Evolutionary conservation across 2,888 invertebrate genomes (phyloP), one percentile per base, ranked within the genome.

Genomic region (Lottia scabra): DNA sequence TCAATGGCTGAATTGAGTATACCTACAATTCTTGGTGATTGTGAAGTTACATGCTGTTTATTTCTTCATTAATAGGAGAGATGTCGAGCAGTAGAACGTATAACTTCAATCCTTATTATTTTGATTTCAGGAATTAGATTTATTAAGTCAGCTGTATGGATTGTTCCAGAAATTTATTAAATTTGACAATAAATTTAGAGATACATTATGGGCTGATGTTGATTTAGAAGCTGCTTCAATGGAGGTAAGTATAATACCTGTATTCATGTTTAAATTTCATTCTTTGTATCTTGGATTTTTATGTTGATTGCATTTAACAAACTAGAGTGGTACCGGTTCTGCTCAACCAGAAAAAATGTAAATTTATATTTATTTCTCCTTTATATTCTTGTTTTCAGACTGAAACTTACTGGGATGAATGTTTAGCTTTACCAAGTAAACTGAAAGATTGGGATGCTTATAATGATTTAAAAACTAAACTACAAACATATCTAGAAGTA

Each of bases 391-490:
- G n/a, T 48, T 73, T 72, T 38, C 69, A 89, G 89, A 86, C 89
- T 75, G 88, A 89, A 74, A 80, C 83, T 16, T 88, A 87, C 78
- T 90, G 90, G 90, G 88, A 89, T 78, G 89, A 90, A 71, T 89
- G 89, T 74, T 78, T 89, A 70, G 88, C 87, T n/a, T 81, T 90
- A 66, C 89, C 90, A 12, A 88, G 88, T 78, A 89, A 89, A 73
- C 84, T 90, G 67, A 88, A 89, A 77, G 89, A 89, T 80, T 89
- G 89, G 88, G 88, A 89, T 77, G 88, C 89, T 0, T 89, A 89
- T 76, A 84, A 82, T 74, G 88, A 88, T 74, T 83, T 90, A 72
- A 89, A 87, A 78, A 81, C 78, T 43, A 80, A 84, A 65, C 85
- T 90, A 66, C 86, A 89, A 78, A 84, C 81, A 8, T 90, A 89